These are phyloP conservation scores for Atlantisia rogersi DNA, from an alignment of 2,113 vertebrate species.

Conservation along the genomic window DNA sequence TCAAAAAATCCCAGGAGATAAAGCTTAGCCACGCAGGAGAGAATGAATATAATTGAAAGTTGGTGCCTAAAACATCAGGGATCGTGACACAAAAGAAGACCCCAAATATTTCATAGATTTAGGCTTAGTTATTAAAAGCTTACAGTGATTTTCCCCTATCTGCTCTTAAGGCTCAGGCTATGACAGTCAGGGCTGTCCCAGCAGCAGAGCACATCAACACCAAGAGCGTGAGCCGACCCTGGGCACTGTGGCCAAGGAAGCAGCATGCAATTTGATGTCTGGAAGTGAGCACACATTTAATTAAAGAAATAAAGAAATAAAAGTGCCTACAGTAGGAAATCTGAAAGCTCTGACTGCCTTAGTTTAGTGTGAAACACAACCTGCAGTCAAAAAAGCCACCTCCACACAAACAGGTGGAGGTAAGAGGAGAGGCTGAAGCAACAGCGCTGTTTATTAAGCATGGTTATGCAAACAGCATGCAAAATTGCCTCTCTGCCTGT, in stretches of 20 bases:
- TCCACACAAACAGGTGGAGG: neutral
- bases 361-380: neutral
- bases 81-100: neutral
- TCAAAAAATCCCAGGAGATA: neutral
- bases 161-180: neutral
- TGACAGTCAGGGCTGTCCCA: neutral
- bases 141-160: neutral
- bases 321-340: neutral
- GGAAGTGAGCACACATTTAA: neutral
- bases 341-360: neutral
- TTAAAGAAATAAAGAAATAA: neutral
- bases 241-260: neutral
- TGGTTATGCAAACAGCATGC: neutral
- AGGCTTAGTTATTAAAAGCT: neutral
- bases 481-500: neutral
- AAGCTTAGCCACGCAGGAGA: neutral
- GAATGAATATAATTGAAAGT: neutral
- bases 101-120: neutral
- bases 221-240: rapidly evolving
- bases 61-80: neutral
- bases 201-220: neutral
- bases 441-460: neutral
- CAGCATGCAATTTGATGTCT: neutral
- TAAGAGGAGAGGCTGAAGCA: neutral
- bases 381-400: neutral